Evolutionary conservation across 2,113 vertebrate genomes (phyloP).

Genomic region (Hippoglossus stenolepis): DNA sequence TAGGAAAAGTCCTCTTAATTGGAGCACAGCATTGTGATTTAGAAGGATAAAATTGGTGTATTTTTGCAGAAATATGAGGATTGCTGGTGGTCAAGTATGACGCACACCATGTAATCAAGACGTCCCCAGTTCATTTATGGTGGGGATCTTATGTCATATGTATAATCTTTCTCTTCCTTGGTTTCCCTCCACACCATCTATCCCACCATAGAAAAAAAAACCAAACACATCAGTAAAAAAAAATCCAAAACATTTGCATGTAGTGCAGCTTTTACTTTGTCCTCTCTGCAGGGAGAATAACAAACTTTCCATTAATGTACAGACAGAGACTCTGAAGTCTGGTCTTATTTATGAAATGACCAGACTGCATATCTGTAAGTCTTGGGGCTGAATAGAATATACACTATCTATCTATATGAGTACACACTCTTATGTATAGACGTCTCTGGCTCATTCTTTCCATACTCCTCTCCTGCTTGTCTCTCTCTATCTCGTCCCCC

Average conservation of each 20-base stretch:
- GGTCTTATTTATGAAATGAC: too few species aligned
- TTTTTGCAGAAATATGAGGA: slow-evolving; percentile 17
- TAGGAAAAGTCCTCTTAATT: slow-evolving; percentile 9
- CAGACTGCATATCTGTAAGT: too few species aligned
- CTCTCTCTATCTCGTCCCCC: slow-evolving; percentile 21
- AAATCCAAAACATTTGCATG: background rate
- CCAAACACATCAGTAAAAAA: background rate
- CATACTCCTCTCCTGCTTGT: slow-evolving; percentile 5
- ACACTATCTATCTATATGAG: background rate
- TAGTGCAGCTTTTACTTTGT: background rate
- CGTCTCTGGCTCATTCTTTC: background rate
- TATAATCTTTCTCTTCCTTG: background rate
- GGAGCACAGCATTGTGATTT: slow-evolving; percentile 35
- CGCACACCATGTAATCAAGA: slow-evolving; percentile 41
- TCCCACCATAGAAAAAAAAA: background rate
- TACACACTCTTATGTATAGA: background rate
- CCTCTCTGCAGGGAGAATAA: background rate
- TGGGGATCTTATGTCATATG: background rate
- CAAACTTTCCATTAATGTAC: too few species aligned
- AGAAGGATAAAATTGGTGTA: slow-evolving; percentile 24
- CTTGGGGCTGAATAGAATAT: too few species aligned
- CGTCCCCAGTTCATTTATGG: slow-evolving; percentile 19
- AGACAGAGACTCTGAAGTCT: background rate
- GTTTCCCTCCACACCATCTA: background rate
- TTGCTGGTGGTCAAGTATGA: slow-evolving; percentile 31